Conservation (phyloP, 92 coral and sea anemone species). For the Palythoa grandiflora region DNA sequence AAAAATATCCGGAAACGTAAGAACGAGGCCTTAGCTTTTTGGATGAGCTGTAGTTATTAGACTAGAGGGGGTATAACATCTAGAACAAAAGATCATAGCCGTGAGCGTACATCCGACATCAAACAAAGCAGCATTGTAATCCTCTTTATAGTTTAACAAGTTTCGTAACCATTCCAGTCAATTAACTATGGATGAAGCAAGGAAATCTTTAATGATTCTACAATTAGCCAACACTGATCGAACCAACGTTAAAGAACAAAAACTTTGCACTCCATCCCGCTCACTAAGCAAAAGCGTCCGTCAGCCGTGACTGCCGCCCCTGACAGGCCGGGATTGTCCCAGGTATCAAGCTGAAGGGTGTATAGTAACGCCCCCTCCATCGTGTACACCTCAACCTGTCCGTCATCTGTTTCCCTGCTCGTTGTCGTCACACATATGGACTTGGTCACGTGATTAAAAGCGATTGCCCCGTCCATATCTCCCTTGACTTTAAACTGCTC, state of each 20-base stretch:
- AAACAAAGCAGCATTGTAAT: no score
- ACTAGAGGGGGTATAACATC: no score
- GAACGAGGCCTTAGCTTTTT: no score
- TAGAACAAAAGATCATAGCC: no score
- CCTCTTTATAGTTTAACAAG: no score
- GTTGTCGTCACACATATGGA: slow-evolving; percentile 33
- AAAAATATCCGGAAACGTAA: no score
- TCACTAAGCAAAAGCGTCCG: slow-evolving; percentile 41
- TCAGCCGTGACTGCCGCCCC: slow-evolving; percentile 43
- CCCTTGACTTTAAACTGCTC: slow-evolving; percentile 30
- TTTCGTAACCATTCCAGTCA: no score
- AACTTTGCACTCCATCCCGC: slow-evolving; percentile 47
- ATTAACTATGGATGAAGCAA: no score
- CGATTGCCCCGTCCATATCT: slow-evolving; percentile 40
- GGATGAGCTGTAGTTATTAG: no score
- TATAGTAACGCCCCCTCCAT: slow-evolving; percentile 13
- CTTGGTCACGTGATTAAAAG: not conserved
- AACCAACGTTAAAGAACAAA: slow-evolving; percentile 17
- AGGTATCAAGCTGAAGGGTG: slow-evolving; percentile 30
- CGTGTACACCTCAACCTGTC: slow-evolving; percentile 42
- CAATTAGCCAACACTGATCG: not conserved
- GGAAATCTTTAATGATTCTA: no score
- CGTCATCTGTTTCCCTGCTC: slow-evolving; percentile 33
- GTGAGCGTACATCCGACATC: no score
- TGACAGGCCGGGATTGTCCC: slow-evolving; percentile 41